Conservation (phyloP, 2,797 vertebrate genomes). For the Halcyon smyrnensis region DNA sequence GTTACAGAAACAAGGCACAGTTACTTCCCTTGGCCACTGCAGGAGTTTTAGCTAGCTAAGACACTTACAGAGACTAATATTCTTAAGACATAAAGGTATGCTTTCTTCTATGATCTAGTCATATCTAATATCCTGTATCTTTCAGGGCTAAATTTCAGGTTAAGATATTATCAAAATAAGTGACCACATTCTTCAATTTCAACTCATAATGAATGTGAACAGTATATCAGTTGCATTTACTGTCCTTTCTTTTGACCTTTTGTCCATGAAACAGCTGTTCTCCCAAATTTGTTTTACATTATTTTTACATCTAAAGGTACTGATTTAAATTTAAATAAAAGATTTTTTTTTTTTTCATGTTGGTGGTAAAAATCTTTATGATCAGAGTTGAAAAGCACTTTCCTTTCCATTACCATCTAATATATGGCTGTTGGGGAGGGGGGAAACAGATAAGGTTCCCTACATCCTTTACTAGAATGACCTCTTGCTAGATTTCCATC, state of each 20-base stretch:
- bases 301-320: neutral
- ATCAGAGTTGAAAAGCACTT: neutral
- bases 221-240: neutral
- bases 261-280: neutral
- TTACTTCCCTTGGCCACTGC: neutral
- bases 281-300: neutral
- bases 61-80: neutral
- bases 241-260: neutral
- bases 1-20: neutral
- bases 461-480: neutral
- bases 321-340: neutral
- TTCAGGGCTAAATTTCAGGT: neutral
- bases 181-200: neutral
- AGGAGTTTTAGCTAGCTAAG: neutral
- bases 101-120: neutral
- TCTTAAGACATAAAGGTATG: neutral
- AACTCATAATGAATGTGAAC: neutral
- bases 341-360: neutral
- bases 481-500: neutral
- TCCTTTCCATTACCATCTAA: neutral
- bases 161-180: neutral
- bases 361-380: neutral
- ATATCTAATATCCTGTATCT: neutral
- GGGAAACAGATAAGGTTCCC: neutral
- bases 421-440: neutral